phyloP scores from a whole-genome alignment of 2,113 vertebrate species.

The Gavialis gangeticus region DNA sequence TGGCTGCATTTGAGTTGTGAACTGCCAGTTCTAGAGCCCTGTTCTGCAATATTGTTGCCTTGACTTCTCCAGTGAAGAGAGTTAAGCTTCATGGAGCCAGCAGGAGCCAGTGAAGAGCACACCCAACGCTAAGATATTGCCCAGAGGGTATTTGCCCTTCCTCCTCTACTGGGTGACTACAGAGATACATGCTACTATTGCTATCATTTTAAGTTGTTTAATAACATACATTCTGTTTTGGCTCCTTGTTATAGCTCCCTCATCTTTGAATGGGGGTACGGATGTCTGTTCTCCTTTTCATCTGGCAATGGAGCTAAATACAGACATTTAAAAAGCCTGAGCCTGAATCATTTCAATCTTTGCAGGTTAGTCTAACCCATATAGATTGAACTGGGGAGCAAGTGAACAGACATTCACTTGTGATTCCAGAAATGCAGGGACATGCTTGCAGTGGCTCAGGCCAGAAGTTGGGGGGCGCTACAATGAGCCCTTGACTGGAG shows the following conservation, averaged over 20 bases:
- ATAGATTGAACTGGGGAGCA: no score
- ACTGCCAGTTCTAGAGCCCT: no score
- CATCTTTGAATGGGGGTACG: not conserved
- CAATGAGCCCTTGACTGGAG: no score
- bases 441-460: no score
- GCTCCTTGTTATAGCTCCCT: not conserved
- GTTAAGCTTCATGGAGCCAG: not conserved
- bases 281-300: not conserved
- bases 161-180: not conserved
- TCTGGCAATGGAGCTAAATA: not conserved
- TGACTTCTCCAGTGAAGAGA: not conserved
- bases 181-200: not conserved
- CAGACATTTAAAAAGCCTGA: not conserved
- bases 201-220: not conserved
- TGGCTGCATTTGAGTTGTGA: no score
- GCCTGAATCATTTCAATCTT: not conserved
- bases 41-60: not conserved
- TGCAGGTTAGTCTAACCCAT: no score
- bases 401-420: no score
- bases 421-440: no score
- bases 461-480: no score
- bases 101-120: constrained; percentile 4
- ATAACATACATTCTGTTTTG: not conserved
- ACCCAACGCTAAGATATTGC: not conserved
- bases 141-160: not conserved